These are phyloP conservation scores for Harpagoxenus sublaevis DNA, from an alignment of 2,888 invertebrate species.

Conservation along the genomic window DNA sequence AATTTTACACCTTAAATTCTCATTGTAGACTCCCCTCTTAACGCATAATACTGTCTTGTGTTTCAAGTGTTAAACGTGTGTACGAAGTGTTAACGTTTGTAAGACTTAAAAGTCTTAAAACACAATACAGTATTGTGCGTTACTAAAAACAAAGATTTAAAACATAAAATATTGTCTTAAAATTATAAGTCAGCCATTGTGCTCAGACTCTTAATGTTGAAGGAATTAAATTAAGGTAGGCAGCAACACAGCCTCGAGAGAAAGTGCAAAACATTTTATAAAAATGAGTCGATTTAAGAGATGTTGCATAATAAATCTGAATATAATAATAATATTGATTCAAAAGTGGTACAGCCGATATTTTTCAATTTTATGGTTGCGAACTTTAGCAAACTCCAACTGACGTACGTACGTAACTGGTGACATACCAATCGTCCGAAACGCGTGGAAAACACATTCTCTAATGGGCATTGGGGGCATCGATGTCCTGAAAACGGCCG, in stretches of 20 bases:
- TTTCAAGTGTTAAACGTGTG: no score
- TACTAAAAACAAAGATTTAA: no score
- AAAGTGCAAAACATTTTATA: not conserved
- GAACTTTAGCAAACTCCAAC: not conserved
- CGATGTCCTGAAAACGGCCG: constrained; percentile 23
- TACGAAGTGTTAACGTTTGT: no score
- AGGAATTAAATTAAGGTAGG: not conserved
- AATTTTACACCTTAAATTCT: no score
- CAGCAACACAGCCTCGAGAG: not conserved
- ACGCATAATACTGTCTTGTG: no score
- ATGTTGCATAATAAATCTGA: not conserved
- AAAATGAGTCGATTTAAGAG: not conserved
- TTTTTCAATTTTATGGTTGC: constrained; percentile 19
- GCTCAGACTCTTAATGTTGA: not conserved
- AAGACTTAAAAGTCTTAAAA: no score
- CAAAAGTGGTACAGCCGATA: not conserved
- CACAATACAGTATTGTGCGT: no score
- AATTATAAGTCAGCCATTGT: no score
- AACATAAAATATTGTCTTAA: no score
- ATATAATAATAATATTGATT: not conserved
- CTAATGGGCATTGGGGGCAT: constrained; percentile 17
- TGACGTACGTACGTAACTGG: not conserved
- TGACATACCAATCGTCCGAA: constrained; percentile 25
- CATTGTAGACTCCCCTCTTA: no score
- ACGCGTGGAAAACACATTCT: constrained; percentile 37